Evolutionary conservation across 2,888 invertebrate genomes (phyloP).

Genomic region (Torymus aiolomorphi): DNA sequence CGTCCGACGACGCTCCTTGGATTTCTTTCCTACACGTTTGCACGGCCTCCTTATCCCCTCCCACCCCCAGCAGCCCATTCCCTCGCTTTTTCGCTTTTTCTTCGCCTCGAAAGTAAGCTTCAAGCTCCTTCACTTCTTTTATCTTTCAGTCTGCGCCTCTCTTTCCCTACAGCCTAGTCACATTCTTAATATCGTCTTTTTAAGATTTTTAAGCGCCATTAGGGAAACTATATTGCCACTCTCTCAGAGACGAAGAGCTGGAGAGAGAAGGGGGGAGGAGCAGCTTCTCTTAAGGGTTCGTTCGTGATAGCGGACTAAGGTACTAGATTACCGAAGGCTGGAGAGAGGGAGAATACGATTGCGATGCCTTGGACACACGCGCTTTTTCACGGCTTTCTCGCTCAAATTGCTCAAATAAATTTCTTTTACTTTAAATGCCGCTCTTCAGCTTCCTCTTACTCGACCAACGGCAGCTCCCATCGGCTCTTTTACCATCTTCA

Average conservation of each 20-base stretch:
- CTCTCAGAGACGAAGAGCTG: conserved; percentile 57
- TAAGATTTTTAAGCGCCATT: conserved; percentile 75
- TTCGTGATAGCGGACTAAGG: conserved; percentile 43
- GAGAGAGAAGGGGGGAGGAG: conserved; percentile 53
- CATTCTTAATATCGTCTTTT: conserved; percentile 75
- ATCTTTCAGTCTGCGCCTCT: conserved; percentile 26
- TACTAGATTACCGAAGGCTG: not conserved
- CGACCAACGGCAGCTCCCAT: conserved; percentile 43
- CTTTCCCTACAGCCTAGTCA: conserved; percentile 67
- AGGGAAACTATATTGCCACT: conserved; percentile 75
- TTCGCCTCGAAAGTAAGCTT: conserved; percentile 9
- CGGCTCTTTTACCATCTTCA: conserved; percentile 39
- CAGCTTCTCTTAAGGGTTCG: conserved; percentile 53
- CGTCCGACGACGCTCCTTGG: conserved; percentile 44
- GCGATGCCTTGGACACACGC: conserved; percentile 69
- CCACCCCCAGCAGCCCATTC: conserved; percentile 13
- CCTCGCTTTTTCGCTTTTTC: conserved; percentile 55
- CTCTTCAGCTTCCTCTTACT: conserved; percentile 38
- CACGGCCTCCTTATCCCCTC: conserved; percentile 61
- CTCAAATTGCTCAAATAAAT: conserved; percentile 75
- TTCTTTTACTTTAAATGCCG: conserved; percentile 72
- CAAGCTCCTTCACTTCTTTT: conserved; percentile 40
- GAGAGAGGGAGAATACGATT: conserved; percentile 48
- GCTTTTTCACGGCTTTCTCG: conserved; percentile 65
- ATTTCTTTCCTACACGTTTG: conserved; percentile 51